These are phyloP conservation scores for Pantherophis vulpinus DNA, from an alignment of 2,797 vertebrate genomes.

Conservation along the genomic window DNA sequence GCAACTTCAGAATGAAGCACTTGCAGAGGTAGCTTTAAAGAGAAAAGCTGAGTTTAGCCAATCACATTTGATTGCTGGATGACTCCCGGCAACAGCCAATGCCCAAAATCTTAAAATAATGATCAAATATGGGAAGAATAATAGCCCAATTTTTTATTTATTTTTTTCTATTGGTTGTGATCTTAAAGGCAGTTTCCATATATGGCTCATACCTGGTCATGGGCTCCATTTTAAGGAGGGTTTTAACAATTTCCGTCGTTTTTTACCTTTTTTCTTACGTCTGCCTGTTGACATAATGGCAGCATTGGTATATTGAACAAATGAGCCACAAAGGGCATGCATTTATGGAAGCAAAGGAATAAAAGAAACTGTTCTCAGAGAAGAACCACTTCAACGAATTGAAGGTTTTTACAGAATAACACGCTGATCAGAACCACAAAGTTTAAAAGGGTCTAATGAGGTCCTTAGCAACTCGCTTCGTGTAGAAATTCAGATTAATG, in stretches of 20 bases:
- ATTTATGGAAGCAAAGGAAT: background rate
- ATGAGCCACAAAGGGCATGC: slow-evolving; percentile 55
- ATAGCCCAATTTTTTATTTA: slow-evolving; percentile 46
- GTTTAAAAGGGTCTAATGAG: background rate
- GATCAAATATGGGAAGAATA: slow-evolving; percentile 68
- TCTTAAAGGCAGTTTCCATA: slow-evolving; percentile 62
- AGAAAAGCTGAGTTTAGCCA: slow-evolving; percentile 68
- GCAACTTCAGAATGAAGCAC: slow-evolving; percentile 51
- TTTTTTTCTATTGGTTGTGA: slow-evolving; percentile 68
- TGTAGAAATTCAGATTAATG: background rate
- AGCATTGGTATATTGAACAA: slow-evolving; percentile 66
- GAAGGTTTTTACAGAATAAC: background rate
- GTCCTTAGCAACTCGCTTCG: background rate
- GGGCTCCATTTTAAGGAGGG: slow-evolving; percentile 81
- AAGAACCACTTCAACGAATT: background rate
- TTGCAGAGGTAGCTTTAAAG: slow-evolving; percentile 64
- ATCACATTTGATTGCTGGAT: slow-evolving; percentile 71
- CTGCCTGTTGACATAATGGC: slow-evolving; percentile 94
- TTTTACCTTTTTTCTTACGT: slow-evolving; percentile 94
- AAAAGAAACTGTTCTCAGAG: background rate
- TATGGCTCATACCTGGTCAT: slow-evolving; percentile 89
- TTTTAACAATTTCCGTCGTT: slow-evolving; percentile 94
- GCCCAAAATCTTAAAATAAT: slow-evolving; percentile 72
- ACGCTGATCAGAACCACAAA: background rate
- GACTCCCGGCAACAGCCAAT: slow-evolving; percentile 62